Base-by-base conservation (phyloP, 2,113 vertebrate species). In the Ptyas mucosa region DNA sequence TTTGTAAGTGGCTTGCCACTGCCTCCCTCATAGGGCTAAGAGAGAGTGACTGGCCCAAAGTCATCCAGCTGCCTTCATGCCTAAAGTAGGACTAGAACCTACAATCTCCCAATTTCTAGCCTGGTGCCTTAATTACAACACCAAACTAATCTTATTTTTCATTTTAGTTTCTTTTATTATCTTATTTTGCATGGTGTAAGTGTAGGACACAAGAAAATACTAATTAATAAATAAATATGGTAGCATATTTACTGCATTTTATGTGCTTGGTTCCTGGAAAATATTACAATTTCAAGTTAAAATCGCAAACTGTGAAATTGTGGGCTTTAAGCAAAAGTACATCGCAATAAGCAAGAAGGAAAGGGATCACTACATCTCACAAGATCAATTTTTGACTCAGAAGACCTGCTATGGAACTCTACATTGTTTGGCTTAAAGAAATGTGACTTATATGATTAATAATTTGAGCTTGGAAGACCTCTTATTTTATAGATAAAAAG, bases 381-480 rank as follows among this genome's bases (percentile, higher is more conserved):
- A 90, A 96, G 90, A 93, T 23, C 89, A 18, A 94, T 15, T 87
- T 91, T 91, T 94, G 92, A 86, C 87, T 95, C 88, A 24, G 85
- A 46, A 20, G 8, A 15, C 9, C 89, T 51, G 21, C 24, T 93
- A 88, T 15, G 20, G 86, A 95, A 58, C 85, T 69, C 57, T 88
- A 52, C 88, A 94, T 57, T 23, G 21, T 57, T 57, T 57, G 21
- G 55, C 21, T 57, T 93, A 89, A 8, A 39, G 91, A 93, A 96
- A 92, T 61, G 0, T 75, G 95, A 69, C 85, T 91, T 93, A 46
- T 92, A 20, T 34, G 0, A 46, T 34, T 90, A 92, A 88, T 43
- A 94, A 89, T 26, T 95, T 90, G 93, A 94, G 89, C 85, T 91
- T 95, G 91, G 52, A 96, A 93, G 95, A 92, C 53, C 88, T 0